Evolutionary conservation across 2,888 invertebrate genomes (phyloP).

Genomic region (Rhagonycha fulva): DNA sequence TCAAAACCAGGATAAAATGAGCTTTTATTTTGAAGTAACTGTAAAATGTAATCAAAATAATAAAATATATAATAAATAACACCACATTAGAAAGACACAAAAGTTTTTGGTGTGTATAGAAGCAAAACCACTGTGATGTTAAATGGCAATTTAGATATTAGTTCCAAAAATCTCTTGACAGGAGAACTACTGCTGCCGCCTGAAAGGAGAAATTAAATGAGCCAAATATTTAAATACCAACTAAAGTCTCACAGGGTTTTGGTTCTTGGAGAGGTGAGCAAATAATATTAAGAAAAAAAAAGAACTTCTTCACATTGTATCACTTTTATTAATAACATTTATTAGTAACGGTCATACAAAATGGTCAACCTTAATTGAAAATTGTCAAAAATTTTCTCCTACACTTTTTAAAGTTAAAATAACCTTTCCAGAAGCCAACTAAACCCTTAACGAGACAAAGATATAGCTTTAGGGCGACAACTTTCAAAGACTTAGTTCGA

Average conservation of each 20-base stretch:
- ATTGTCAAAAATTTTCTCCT: conserved; percentile 61
- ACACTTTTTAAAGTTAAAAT: conserved; percentile 78
- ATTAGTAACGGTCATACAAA: conserved; percentile 39
- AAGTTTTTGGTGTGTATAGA: conserved; percentile 34
- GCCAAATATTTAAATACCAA: conserved; percentile 28
- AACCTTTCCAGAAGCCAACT: conserved; percentile 82
- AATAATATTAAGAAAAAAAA: conserved; percentile 19
- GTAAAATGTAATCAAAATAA: conserved; percentile 36
- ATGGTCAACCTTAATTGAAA: conserved; percentile 38
- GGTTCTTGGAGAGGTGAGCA: conserved; percentile 50
- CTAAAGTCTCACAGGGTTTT: conserved; percentile 45
- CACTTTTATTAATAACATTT: conserved; percentile 46
- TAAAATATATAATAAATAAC: conserved; percentile 30
- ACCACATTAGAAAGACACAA: conserved; percentile 27
- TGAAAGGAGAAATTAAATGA: conserved; percentile 46
- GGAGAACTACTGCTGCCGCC: conserved; percentile 42
- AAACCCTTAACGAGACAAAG: conserved; percentile 72
- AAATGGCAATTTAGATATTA: conserved; percentile 46
- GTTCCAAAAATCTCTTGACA: conserved; percentile 44
- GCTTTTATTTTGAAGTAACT: conserved; percentile 25
- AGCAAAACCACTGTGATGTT: conserved; percentile 46
- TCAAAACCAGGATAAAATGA: conserved; percentile 18
- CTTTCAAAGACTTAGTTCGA: conserved; percentile 19
- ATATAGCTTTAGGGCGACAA: conserved; percentile 57
- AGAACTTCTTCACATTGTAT: conserved; percentile 39